phyloP scores from a whole-genome alignment of 1,140 invertebrate species.

The Dendrolimus kikuchii region DNA sequence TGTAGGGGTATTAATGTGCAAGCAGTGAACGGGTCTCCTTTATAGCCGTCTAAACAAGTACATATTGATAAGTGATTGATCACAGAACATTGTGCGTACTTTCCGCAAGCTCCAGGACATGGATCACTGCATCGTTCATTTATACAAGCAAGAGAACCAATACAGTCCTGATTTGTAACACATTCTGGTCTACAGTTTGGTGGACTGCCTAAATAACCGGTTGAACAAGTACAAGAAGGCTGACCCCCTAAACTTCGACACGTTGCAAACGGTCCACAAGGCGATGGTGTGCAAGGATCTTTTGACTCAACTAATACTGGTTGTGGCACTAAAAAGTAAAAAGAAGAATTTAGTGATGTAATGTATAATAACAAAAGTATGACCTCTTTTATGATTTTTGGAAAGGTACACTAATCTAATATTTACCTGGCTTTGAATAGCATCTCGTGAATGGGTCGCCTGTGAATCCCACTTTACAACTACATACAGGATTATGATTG shows the following conservation, averaged over 20 bases:
- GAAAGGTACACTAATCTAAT: constrained; percentile 3
- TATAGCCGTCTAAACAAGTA: constrained; percentile 76
- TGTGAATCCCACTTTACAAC: constrained; percentile 65
- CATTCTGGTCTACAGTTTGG: constrained; percentile 80
- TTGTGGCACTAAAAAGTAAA: constrained; percentile 35
- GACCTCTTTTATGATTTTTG: neutral
- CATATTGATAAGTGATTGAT: constrained; percentile 78
- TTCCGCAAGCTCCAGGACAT: constrained; percentile 77
- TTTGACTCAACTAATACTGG: constrained; percentile 45
- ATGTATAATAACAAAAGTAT: constrained; percentile 10
- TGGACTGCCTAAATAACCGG: constrained; percentile 76
- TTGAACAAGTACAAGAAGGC: constrained; percentile 75
- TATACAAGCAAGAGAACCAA: constrained; percentile 75
- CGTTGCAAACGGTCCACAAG: constrained; percentile 78
- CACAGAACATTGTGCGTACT: constrained; percentile 75
- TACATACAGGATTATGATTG: constrained; percentile 77
- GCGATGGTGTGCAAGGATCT: constrained; percentile 75
- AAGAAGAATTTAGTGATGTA: constrained; percentile 18
- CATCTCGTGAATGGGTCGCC: constrained; percentile 75
- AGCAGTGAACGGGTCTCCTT: constrained; percentile 77
- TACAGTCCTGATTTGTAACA: constrained; percentile 77
- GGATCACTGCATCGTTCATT: constrained; percentile 78
- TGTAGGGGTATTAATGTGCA: constrained; percentile 62
- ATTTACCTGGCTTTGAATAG: constrained; percentile 75
- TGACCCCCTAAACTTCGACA: constrained; percentile 74